phyloP scores from a whole-genome alignment of 2,113 vertebrate genomes.

The Tyto alba region DNA sequence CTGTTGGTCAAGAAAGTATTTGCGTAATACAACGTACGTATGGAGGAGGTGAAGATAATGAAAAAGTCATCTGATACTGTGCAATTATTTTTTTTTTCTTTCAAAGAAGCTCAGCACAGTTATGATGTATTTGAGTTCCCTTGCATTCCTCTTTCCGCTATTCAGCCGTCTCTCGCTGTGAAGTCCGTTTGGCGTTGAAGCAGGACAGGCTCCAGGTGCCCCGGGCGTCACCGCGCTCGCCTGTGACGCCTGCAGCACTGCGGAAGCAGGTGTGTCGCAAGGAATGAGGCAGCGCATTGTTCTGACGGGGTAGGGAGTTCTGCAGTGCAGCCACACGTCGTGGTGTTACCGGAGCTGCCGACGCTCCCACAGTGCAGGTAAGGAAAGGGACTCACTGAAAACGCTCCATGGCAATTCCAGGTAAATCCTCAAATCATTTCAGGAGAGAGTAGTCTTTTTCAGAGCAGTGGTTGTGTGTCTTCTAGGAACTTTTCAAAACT shows the following conservation, averaged over 20 bases:
- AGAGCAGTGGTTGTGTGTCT: not conserved
- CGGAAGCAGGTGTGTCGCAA: not conserved
- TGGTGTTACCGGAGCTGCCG: not conserved
- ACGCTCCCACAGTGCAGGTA: not conserved
- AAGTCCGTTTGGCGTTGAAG: not conserved
- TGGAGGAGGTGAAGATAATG: not conserved
- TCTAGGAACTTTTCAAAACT: not conserved
- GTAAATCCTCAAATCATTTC: not conserved
- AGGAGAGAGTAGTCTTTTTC: not conserved
- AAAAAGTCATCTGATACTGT: not conserved
- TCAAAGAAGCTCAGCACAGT: not conserved
- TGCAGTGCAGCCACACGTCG: not conserved
- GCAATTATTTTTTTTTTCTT: not conserved
- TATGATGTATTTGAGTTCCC: not conserved
- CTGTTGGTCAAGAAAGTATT: not conserved
- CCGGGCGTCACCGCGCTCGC: accelerated
- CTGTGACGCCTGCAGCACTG: not conserved
- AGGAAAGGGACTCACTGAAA: not conserved
- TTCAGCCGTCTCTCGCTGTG: not conserved
- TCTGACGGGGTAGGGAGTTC: not conserved
- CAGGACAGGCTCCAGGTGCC: not conserved
- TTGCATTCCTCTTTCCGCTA: not conserved
- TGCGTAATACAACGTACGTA: not conserved
- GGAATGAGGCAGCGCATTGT: not conserved
- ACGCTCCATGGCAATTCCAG: not conserved